phyloP scores from a whole-genome alignment of 2,113 vertebrate species.

The Pampusana beccarii region DNA sequence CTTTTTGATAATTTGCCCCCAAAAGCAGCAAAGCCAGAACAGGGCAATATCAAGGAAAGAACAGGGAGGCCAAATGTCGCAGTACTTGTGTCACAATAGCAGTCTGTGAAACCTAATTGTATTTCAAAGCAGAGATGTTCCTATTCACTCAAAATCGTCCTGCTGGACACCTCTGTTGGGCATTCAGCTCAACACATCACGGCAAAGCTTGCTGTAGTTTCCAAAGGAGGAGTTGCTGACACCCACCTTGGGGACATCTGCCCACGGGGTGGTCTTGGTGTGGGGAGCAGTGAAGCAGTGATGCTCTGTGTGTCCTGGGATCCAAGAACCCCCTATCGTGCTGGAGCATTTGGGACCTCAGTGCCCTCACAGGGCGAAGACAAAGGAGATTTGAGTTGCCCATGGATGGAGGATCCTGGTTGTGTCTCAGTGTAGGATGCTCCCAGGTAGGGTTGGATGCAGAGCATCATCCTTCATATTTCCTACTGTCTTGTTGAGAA shows the following conservation, averaged over 20 bases:
- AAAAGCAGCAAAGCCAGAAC: not conserved
- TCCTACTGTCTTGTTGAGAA: not conserved
- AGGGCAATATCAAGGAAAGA: not conserved
- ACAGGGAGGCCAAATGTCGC: not conserved
- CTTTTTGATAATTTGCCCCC: not conserved
- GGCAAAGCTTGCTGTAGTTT: not conserved
- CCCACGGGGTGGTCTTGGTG: not conserved
- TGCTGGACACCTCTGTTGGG: not conserved
- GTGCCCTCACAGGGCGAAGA: not conserved
- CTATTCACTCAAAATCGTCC: not conserved
- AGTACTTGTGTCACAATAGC: not conserved
- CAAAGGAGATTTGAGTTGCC: not conserved
- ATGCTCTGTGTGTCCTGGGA: not conserved
- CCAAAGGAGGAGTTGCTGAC: not conserved
- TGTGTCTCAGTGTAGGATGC: not conserved
- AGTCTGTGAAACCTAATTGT: not conserved
- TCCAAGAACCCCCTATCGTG: not conserved
- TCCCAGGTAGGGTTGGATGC: not conserved
- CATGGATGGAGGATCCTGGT: not conserved
- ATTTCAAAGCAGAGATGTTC: not conserved
- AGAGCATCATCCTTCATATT: not conserved
- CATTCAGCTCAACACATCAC: not conserved
- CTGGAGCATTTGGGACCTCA: not conserved
- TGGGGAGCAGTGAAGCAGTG: not conserved
- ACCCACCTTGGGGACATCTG: not conserved